These are phyloP conservation scores for Cryptus viduatorius DNA, from an alignment of 2,888 invertebrate species.

Conservation along the genomic window DNA sequence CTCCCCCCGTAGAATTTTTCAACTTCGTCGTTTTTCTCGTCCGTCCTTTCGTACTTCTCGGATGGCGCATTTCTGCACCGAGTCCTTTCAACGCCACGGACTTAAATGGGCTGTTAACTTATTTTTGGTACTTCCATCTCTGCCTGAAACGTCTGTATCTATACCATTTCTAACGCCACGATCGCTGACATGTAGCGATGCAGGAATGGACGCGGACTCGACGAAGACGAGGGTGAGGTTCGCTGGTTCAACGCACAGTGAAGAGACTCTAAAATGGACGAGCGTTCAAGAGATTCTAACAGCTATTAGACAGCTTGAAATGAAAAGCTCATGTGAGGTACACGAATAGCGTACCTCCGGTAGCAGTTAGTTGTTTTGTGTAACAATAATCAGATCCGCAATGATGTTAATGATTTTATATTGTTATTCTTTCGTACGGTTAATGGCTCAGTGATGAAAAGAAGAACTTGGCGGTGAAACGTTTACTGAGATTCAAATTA, in stretches of 20 bases:
- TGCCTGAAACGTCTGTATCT: neutral
- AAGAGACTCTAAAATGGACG: conserved; percentile 6
- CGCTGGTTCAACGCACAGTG: conserved; percentile 18
- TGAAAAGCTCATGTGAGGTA: neutral
- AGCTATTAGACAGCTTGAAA: neutral
- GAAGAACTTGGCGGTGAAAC: too few species aligned
- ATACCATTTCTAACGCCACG: neutral
- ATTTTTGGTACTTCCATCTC: conserved; percentile 48
- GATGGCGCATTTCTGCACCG: conserved; percentile 9
- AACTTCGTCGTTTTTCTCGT: conserved; percentile 16
- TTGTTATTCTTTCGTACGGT: too few species aligned
- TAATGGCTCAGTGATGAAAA: too few species aligned
- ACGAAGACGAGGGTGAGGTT: neutral
- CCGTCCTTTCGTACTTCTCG: neutral
- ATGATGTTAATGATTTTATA: too few species aligned
- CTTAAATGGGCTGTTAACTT: conserved; percentile 52
- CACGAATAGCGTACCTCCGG: neutral
- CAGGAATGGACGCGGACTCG: conserved; percentile 10
- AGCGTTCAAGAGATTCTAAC: neutral
- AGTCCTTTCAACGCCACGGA: conserved; percentile 51
- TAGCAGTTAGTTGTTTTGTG: too few species aligned
- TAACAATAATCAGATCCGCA: too few species aligned
- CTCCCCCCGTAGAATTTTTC: conserved; percentile 10
- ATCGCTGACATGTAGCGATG: conserved; percentile 14
- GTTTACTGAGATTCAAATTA: too few species aligned